Conservation (phyloP, 2,797 vertebrate genomes). For the Tokudaia muenninki region DNA sequence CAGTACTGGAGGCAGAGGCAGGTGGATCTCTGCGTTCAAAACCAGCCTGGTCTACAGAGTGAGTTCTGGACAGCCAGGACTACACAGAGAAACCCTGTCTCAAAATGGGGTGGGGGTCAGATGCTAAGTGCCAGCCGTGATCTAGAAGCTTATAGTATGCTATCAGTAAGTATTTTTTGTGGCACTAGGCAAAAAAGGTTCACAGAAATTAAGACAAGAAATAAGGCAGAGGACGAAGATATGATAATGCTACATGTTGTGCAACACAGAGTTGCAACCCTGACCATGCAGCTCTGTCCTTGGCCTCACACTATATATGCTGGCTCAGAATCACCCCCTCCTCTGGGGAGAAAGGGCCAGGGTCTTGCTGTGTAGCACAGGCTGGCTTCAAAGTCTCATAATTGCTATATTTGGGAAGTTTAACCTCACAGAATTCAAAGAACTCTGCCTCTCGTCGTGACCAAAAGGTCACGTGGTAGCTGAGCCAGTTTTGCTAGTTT, state of each 20-base stretch:
- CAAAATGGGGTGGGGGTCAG: not conserved
- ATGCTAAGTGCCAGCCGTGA: not conserved
- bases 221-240: not conserved
- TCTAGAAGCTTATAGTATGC: not conserved
- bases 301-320: not conserved
- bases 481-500: not conserved
- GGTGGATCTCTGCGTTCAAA: not conserved
- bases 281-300: not conserved
- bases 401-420: not conserved
- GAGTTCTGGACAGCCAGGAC: not conserved
- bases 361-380: not conserved
- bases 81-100: not conserved
- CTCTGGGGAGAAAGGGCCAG: not conserved
- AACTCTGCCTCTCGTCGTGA: not conserved
- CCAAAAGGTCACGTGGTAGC: not conserved
- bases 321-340: not conserved
- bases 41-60: not conserved
- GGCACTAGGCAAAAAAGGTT: not conserved
- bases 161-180: not conserved
- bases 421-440: not conserved
- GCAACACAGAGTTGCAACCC: not conserved
- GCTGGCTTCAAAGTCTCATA: not conserved
- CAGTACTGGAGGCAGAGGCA: not conserved
- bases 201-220: not conserved
- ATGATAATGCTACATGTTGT: not conserved